Evolutionary conservation across 2,113 vertebrate species (phyloP), one percentile per base, ranked within the genome.

Genomic region (Trichechus manatus): DNA sequence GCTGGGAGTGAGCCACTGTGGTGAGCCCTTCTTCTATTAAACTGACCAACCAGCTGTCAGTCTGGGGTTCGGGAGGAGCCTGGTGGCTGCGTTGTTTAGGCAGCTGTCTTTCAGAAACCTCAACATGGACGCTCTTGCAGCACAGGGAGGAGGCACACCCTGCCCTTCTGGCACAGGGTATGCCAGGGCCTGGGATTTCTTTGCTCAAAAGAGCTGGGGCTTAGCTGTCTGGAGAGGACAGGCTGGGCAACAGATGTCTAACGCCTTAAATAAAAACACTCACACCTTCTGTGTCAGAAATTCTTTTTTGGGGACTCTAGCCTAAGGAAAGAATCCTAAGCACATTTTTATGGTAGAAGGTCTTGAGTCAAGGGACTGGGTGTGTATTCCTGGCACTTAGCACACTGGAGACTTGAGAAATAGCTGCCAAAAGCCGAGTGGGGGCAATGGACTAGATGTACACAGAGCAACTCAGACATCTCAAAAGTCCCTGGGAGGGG

Each of bases 361-460:
- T 80, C 75, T 91, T 39, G 39, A 80, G 63, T 36, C 84, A 64
- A 96, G 66, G 63, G 70, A 72, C 63, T 80, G 39, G 75, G 29
- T 50, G 31, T 68, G 42, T 36, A 66, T 33, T 63, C 61, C 47
- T 79, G 79, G 70, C 29, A 74, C 84, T 93, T 13, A 91, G 77
- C 77, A 87, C 10, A 33, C 66, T 6, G 47, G 68, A 75, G 78
- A 79, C 61, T 33, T 27, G 59, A 93, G 56, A 94, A 86, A 47
- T 22, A 79, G 3, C 31, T 47, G 39, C 53, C 50, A 66, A 29
- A 66, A 75, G 63, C 33, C 22, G 90, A 78, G 56, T 42, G 42
- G 86, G 84, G 70, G 83, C 44, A 87, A 42, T 9, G 36, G 20
- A 97, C 98, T 98, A 5, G 66, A 29, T 1, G 31, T 9, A 56